Percentiles rank a stretch among this genome's conserved stretches.
These are phyloP conservation scores for Drosophila borborema DNA, from an alignment of 2,888 invertebrate genomes.

Conservation along the genomic window DNA sequence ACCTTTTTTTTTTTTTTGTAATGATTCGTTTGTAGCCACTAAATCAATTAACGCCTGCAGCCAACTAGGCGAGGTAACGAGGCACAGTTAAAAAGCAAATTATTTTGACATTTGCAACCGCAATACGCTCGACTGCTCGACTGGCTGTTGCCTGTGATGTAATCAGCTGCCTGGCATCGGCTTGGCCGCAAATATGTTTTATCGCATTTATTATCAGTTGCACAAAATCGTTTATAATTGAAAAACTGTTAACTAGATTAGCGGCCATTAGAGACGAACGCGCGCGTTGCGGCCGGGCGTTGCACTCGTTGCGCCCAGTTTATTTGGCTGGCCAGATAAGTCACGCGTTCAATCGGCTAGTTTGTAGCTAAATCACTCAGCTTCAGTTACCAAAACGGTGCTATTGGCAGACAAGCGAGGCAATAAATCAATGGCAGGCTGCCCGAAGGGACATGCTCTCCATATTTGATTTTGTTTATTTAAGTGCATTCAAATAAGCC, in stretches of 20 bases:
- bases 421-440: constrained; percentile 63
- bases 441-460: constrained; percentile 70
- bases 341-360: constrained; percentile 37
- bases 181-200: constrained; percentile 70
- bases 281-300: constrained; percentile 53
- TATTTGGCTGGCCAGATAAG: constrained; percentile 22
- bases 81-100: constrained; percentile 60
- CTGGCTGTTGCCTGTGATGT: constrained; percentile 53
- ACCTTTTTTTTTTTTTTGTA: neutral
- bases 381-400: constrained; percentile 58
- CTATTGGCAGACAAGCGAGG: constrained; percentile 34
- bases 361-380: constrained; percentile 29
- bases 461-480: constrained; percentile 67
- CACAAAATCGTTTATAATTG: constrained; percentile 78
- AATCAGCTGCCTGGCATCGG: constrained; percentile 52
- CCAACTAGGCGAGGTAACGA: constrained; percentile 52
- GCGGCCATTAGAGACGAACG: constrained; percentile 72
- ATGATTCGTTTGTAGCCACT: constrained; percentile 50
- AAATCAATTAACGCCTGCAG: constrained; percentile 76
- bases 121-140: constrained; percentile 65
- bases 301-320: constrained; percentile 45
- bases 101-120: constrained; percentile 77
- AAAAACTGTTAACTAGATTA: constrained; percentile 81
- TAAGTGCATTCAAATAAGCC: constrained; percentile 72
- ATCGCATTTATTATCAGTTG: constrained; percentile 78